These are phyloP conservation scores for Dione juno DNA, from an alignment of 2,888 invertebrate species.

Conservation along the genomic window DNA sequence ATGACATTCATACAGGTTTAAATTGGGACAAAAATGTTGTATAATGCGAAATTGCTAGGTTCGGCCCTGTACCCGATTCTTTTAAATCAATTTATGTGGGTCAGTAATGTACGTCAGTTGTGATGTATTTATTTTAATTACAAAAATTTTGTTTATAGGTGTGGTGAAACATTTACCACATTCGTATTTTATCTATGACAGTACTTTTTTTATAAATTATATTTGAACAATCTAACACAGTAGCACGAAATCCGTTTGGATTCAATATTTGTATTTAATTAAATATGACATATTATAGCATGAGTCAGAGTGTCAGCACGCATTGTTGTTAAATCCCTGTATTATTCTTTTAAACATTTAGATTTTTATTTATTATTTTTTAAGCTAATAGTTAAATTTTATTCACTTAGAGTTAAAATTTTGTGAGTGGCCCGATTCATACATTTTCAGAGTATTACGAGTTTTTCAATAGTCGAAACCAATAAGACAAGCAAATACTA, in stretches of 20 bases:
- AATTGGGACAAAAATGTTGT: constrained; percentile 22
- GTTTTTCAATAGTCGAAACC: not conserved
- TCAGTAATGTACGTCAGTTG: constrained; percentile 20
- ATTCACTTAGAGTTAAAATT: not conserved
- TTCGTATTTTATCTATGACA: not conserved
- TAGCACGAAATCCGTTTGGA: not conserved
- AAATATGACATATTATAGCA: not conserved
- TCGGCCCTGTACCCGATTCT: constrained; percentile 36
- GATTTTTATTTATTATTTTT: too few relatives aligned
- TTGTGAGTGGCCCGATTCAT: not conserved
- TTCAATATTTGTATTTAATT: constrained; percentile 5
- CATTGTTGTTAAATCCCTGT: not conserved
- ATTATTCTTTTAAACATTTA: not conserved
- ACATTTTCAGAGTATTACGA: not conserved
- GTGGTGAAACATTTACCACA: not conserved
- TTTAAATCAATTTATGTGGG: constrained; percentile 37
- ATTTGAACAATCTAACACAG: not conserved
- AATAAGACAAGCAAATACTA: not conserved
- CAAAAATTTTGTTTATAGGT: not conserved
- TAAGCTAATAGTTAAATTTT: not conserved
- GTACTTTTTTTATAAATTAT: not conserved
- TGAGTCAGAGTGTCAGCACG: not conserved
- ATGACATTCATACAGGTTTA: constrained; percentile 23
- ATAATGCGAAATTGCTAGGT: constrained; percentile 13
- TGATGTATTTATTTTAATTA: constrained; percentile 20